A percentile compares a stretch with the other conserved stretches of the same genome.
Conservation (phyloP, 1,140 invertebrate genomes). For the Drosophila rufa region DNA sequence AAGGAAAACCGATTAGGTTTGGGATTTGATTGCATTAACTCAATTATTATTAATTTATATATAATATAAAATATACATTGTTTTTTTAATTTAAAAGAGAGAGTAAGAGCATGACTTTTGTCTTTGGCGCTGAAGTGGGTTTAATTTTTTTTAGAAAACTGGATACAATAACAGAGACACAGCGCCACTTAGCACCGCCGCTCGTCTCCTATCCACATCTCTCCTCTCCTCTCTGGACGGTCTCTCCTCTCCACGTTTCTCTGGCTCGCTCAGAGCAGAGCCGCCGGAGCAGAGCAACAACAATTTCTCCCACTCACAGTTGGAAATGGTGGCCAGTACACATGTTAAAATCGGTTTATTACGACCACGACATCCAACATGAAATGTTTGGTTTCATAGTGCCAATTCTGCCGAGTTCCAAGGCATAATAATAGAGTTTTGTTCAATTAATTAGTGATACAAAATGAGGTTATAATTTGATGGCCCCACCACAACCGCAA, state of each 20-base stretch:
- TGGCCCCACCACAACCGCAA: constrained; percentile 12
- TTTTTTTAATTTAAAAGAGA: constrained; percentile 2
- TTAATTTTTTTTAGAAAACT: constrained; percentile 45
- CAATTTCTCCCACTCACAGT: constrained; percentile 43
- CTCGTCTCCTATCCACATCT: constrained; percentile 6
- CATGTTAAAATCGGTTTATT: constrained; percentile 71
- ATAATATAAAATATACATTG: neutral
- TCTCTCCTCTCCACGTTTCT: constrained; percentile 45
- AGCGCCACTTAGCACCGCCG: constrained; percentile 28
- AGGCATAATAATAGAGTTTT: constrained; percentile 9
- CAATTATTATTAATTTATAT: neutral
- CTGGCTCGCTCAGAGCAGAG: constrained; percentile 60
- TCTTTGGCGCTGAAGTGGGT: constrained; percentile 12
- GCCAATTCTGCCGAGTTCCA: constrained; percentile 11
- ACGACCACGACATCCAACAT: constrained; percentile 67
- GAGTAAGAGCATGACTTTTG: constrained; percentile 7
- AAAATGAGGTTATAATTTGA: constrained; percentile 52
- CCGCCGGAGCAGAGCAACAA: constrained; percentile 45
- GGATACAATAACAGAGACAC: constrained; percentile 65
- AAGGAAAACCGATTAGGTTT: neutral
- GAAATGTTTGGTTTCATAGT: constrained; percentile 54
- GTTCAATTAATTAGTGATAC: constrained; percentile 51
- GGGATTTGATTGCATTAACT: neutral
- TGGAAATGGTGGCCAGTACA: constrained; percentile 52
- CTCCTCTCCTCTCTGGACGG: constrained; percentile 42